Base-by-base conservation (phyloP, 1,140 invertebrate species). In the Bathynomus jamesi region DNA sequence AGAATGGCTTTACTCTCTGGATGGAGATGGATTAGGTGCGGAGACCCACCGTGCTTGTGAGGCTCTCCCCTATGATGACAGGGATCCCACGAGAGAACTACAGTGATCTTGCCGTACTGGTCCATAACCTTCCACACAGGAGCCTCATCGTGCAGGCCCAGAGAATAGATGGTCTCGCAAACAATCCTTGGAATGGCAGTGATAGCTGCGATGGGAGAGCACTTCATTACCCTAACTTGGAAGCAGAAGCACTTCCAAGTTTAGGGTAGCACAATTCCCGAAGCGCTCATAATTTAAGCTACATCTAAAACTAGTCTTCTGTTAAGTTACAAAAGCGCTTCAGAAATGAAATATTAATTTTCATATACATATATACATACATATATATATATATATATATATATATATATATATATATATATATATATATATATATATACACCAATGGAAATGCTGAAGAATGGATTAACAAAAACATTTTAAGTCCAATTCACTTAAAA, bases 111-210 rank as follows among this genome's bases (percentile, higher is more conserved):
- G 67, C 82, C 79, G 73, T 79, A 76, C 75, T 81, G 78, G 67
- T 82, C 81, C 78, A 80, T 81, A 29, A 82, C 80, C 71, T 81
- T 81, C 81, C 81, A 82, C 53, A 79, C 78, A 7, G 81, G 80
- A 31, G 91, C 92, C 83, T 94, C 93, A 92, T 95, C 91, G 85
- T 94, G 92, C 80, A 95, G 84, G 83, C 94, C 92, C 85, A 95
- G 85, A 70, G 92, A 91, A 86, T 94, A 91, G 79, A 95, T 94
- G 79, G 93, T 94, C 85, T 95, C 94, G 87, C 93, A 95, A 82
- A 96, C 93, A 87, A 96, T 95, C 86, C 93, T 92, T 78, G 94
- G 94, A 78, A 96, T 95, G 78, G 93, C 92, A 81, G 91, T 92
- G 85, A 96, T 93, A 76, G 92, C 93, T 82, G 78, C 66, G 72